Evolutionary conservation across 2,113 vertebrate genomes (phyloP).

Genomic region (Phodopus roborovskii): DNA sequence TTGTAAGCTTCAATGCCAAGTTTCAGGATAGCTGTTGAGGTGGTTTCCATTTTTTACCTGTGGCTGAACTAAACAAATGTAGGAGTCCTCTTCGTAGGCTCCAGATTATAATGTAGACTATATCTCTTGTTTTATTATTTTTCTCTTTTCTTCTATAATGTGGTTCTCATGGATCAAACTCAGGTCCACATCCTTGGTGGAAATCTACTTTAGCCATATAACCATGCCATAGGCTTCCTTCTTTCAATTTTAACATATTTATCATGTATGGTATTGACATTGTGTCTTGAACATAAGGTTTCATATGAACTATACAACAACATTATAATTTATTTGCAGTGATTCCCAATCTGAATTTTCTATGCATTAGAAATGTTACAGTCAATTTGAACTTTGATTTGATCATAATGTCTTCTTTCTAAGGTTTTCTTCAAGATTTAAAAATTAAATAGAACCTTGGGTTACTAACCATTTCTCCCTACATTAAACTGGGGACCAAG

Average conservation of each 20-base stretch:
- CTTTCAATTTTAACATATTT: neutral
- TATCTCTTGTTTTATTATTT: neutral
- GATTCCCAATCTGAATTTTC: neutral
- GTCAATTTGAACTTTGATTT: neutral
- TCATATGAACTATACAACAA: neutral
- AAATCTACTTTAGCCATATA: neutral
- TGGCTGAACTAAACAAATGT: neutral
- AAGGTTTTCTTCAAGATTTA: neutral
- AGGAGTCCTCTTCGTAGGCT: neutral
- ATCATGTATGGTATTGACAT: neutral
- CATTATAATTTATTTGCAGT: too few relatives aligned
- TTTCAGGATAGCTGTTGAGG: neutral
- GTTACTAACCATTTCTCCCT: neutral
- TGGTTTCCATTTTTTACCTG: neutral
- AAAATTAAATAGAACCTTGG: neutral
- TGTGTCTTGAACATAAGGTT: neutral
- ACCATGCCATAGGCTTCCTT: too few relatives aligned
- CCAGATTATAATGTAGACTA: too few relatives aligned
- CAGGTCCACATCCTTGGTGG: too few relatives aligned
- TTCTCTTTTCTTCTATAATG: neutral
- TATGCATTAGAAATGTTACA: neutral
- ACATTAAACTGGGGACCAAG: neutral
- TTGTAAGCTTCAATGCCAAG: neutral
- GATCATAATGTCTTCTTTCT: neutral
- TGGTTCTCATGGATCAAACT: neutral